phyloP scores from a whole-genome alignment of 2,113 vertebrate genomes.

The Toxotes jaculatrix region DNA sequence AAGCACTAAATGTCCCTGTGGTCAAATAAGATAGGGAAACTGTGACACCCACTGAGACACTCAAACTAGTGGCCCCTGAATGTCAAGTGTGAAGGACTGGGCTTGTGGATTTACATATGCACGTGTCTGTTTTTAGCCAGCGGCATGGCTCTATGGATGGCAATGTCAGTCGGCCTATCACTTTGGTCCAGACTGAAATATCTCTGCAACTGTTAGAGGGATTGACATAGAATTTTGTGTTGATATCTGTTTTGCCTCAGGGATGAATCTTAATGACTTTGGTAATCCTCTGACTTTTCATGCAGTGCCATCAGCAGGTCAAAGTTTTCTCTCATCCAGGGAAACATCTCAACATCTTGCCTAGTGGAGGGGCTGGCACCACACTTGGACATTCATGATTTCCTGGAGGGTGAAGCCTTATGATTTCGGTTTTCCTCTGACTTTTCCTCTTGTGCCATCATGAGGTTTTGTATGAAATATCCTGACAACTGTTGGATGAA shows the following conservation, averaged over 20 bases:
- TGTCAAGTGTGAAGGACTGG: background rate
- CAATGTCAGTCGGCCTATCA: background rate
- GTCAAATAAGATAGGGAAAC: constrained; percentile 27
- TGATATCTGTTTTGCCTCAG: background rate
- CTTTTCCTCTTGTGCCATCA: background rate
- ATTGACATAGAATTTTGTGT: background rate
- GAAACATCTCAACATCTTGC: background rate
- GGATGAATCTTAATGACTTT: background rate
- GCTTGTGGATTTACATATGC: background rate
- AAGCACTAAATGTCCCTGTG: constrained; percentile 41
- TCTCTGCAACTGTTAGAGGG: background rate
- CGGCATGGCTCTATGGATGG: background rate
- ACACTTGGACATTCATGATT: background rate
- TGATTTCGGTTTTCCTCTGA: background rate
- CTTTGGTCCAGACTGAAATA: background rate
- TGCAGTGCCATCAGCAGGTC: background rate
- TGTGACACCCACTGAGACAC: background rate
- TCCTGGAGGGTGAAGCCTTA: background rate
- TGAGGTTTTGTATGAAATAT: too few relatives aligned
- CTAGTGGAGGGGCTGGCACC: background rate
- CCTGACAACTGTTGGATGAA: background rate
- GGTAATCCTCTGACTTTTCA: background rate
- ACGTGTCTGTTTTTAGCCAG: background rate
- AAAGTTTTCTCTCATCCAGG: background rate
- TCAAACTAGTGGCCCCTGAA: background rate